Evolutionary conservation across 2,888 invertebrate genomes (phyloP).

Genomic region (Lomographa bimaculata): DNA sequence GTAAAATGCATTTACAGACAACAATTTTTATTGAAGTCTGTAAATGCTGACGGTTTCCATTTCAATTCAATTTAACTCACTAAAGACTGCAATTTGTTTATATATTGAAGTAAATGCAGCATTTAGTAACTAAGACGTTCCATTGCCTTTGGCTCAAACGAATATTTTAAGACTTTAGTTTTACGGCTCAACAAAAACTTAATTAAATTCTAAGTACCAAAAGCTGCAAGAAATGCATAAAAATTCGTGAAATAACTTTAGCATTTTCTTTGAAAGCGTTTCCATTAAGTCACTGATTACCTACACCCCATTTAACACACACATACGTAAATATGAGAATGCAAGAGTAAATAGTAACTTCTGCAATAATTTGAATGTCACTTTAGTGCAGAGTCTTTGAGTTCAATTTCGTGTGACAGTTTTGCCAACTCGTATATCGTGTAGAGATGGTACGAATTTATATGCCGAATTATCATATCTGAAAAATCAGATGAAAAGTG

Average conservation of each 20-base stretch:
- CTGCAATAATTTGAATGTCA: slow-evolving; percentile 1
- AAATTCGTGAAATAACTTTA: slow-evolving; percentile 3
- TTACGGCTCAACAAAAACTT: slow-evolving; percentile 12
- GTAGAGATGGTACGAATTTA: no score
- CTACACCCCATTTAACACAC: slow-evolving; percentile 11
- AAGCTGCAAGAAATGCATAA: slow-evolving; percentile 11
- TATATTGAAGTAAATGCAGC: background rate
- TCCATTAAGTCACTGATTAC: slow-evolving; percentile 15
- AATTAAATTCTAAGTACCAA: slow-evolving; percentile 18
- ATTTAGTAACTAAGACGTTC: slow-evolving; percentile 1
- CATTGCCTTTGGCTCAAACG: slow-evolving; percentile 5
- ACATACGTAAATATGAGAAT: slow-evolving; percentile 1
- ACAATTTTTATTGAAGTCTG: no score
- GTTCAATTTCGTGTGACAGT: slow-evolving; percentile 16
- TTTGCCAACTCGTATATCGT: background rate
- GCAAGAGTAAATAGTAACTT: slow-evolving; percentile 1
- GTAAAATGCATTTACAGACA: no score
- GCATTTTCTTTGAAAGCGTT: slow-evolving; percentile 12
- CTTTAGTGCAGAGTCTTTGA: slow-evolving; percentile 6
- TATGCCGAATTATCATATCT: no score
- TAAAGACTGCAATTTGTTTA: slow-evolving; percentile 7
- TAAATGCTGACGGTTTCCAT: no score
- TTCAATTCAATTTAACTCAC: background rate
- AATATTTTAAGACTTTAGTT: background rate
- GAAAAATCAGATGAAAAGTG: no score